Evolutionary conservation across 1,140 invertebrate genomes (phyloP).

Genomic region (Drosophila funebris): DNA sequence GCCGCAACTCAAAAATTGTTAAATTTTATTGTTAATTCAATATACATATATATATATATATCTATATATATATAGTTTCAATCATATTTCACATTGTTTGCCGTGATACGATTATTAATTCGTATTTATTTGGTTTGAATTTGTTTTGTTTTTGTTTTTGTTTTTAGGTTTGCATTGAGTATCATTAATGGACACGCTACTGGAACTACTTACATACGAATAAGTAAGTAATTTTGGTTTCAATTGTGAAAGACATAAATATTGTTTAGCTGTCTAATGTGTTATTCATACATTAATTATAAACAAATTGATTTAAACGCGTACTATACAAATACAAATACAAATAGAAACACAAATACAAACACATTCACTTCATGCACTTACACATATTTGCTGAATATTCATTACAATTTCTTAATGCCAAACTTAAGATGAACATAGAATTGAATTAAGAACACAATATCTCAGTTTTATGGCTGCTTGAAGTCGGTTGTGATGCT

Average conservation of each 20-base stretch:
- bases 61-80: too few relatives aligned
- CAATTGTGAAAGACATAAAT: conserved; percentile 58
- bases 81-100: conserved; percentile 69
- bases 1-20: conserved; percentile 17
- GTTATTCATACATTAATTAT: conserved; percentile 42
- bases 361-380: conserved; percentile 25
- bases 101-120: conserved; percentile 44
- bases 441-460: conserved; percentile 6
- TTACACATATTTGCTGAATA: conserved; percentile 3
- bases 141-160: too few relatives aligned
- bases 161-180: too few relatives aligned
- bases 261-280: conserved; percentile 44
- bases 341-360: conserved; percentile 28
- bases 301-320: conserved; percentile 50
- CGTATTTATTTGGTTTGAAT: conserved; percentile 24
- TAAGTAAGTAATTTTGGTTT: conserved; percentile 26
- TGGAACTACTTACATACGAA: conserved; percentile 54
- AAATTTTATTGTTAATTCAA: conserved; percentile 60
- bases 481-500: too few relatives aligned
- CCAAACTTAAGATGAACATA: conserved; percentile 14
- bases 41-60: too few relatives aligned
- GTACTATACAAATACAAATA: conserved; percentile 36
- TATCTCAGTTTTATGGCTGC: conserved; percentile 51
- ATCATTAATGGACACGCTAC: conserved; percentile 70
- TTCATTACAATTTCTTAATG: not conserved